These are phyloP conservation scores for Drosophila antonietae DNA, from an alignment of 2,888 invertebrate species.

Conservation along the genomic window DNA sequence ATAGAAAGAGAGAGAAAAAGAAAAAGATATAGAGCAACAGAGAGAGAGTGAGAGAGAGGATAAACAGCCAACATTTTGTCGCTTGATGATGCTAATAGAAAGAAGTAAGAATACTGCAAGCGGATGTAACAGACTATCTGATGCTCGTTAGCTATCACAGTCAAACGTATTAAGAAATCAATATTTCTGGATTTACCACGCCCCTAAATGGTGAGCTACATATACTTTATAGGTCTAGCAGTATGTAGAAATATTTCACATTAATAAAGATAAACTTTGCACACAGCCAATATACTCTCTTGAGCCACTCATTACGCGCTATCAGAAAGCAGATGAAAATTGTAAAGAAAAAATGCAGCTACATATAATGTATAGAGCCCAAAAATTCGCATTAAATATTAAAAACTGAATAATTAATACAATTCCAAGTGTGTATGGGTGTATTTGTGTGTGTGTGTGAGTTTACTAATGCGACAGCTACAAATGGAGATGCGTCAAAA, in stretches of 20 bases:
- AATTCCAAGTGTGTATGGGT: background rate
- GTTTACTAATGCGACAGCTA: conserved; percentile 26
- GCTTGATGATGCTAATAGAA: background rate
- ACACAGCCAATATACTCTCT: conserved; percentile 43
- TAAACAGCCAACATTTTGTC: background rate
- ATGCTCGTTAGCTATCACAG: background rate
- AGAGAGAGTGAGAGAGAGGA: background rate
- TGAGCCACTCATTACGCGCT: conserved; percentile 7
- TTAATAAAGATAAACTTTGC: background rate
- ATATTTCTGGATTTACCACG: background rate
- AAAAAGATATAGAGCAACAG: too few species aligned
- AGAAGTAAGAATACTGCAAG: background rate
- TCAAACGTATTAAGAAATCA: background rate
- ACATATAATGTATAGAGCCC: background rate
- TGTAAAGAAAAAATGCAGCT: background rate
- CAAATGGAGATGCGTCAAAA: conserved; percentile 67
- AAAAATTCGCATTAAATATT: conserved; percentile 53
- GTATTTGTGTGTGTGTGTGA: background rate
- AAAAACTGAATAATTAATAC: conserved; percentile 65
- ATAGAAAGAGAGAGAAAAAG: background rate
- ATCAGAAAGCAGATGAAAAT: background rate
- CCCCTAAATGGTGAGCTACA: background rate
- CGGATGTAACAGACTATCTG: background rate
- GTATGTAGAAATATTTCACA: background rate
- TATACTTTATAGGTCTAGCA: background rate